Base-by-base conservation (phyloP, 2,113 vertebrate species). In the Apteryx owenii region DNA sequence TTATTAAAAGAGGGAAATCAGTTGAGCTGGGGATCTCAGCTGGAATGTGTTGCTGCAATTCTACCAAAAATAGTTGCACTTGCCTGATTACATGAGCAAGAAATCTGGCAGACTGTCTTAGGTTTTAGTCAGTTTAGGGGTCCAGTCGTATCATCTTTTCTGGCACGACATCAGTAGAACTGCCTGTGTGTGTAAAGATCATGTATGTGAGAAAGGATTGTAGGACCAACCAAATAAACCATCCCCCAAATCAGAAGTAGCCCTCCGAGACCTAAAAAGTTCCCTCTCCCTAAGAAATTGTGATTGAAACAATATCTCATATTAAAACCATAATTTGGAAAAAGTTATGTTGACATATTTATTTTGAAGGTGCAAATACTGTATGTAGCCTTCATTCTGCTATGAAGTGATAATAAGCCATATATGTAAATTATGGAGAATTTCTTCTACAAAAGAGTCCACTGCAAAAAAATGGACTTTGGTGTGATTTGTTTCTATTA, bases 401-500 rank as follows among this genome's bases (percentile, higher is more conserved):
- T 91, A 18, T 84, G 84, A 95, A 93, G 79, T 51, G 70, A 69
- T 97, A 92, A 90, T 70, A 90, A 95, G 61, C 81, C 19, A 48
- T 97, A 93, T 92, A 80, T 42, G 60, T 93, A 95, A 97, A 97
- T 78, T 88, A 95, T 84, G 82, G 70, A 89, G 89, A 87, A 91
- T 97, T 97, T 95, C 95, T 86, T 92, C 88, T 89, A 69, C 84
- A 46, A 46, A 79, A 88, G 93, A 96, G 75, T 81, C 78, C 76
- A 68, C 26, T 8, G 51, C 72, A 95, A 96, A 92, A 56, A 94
- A 95, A 95, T 93, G 75, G 65, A 11, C 26, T 46, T 92, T 46
- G 80, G 78, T 92, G 81, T 78, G 96, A 97, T 97, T 98, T 97
- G 90, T 96, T 97, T 97, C 96, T 95, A 88, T 97, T 95, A 97